These are phyloP conservation scores for Tetrapedia diversipes DNA, from an alignment of 2,888 invertebrate species.

Conservation along the genomic window DNA sequence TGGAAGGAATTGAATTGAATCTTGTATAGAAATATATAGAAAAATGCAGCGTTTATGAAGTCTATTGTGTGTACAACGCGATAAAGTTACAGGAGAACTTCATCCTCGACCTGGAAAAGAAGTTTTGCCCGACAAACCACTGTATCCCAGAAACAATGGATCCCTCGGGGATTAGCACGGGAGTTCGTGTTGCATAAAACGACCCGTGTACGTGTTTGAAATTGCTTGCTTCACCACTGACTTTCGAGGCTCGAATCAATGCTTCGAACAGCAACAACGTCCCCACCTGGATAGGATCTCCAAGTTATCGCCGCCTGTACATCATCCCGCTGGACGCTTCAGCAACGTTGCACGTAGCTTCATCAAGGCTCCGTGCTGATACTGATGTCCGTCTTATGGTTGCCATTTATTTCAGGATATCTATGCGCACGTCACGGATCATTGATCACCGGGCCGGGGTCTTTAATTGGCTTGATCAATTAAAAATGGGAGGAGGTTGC, in stretches of 20 bases:
- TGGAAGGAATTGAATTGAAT: too few species aligned
- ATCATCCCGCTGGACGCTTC: slow-evolving; percentile 8
- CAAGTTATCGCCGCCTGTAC: neutral
- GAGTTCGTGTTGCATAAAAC: neutral
- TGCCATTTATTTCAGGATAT: slow-evolving; percentile 21
- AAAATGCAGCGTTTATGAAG: too few species aligned
- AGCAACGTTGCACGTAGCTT: neutral
- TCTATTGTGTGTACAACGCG: neutral
- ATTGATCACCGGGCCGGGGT: slow-evolving; percentile 1
- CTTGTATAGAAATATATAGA: too few species aligned
- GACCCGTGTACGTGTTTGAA: neutral
- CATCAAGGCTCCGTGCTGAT: neutral
- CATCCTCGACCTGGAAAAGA: neutral
- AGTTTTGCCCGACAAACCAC: slow-evolving; percentile 15
- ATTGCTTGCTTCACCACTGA: neutral
- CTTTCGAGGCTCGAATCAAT: neutral
- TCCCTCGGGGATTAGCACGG: neutral
- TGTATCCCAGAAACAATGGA: slow-evolving; percentile 3
- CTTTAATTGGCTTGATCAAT: slow-evolving; percentile 22
- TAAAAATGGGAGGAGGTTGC: slow-evolving; percentile 5
- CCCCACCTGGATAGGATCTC: neutral
- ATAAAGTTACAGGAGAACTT: slow-evolving; percentile 10
- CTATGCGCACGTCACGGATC: slow-evolving; percentile 12
- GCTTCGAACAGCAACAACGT: neutral
- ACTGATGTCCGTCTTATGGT: slow-evolving; percentile 7